A percentile compares a stretch with the other conserved stretches of the same genome.
phyloP scores from a whole-genome alignment of 2,797 vertebrate species.

The Gadopsis bispinosus region DNA sequence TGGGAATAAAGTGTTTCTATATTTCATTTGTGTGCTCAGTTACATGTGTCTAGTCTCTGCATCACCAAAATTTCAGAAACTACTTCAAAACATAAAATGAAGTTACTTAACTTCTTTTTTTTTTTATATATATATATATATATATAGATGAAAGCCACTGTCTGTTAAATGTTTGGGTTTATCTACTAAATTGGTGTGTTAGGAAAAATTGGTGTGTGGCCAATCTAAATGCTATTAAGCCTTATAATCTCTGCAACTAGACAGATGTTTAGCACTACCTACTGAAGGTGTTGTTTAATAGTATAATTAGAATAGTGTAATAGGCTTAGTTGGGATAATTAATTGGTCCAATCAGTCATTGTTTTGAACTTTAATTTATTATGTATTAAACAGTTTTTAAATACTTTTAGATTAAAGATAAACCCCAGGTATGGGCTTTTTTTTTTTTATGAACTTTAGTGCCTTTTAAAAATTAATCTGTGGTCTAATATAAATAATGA shows the following conservation, averaged over 20 bases:
- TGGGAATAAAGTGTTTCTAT: conserved; percentile 87
- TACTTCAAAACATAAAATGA: not conserved
- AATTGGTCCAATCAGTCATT: not conserved
- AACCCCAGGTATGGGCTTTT: not conserved
- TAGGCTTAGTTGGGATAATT: not conserved
- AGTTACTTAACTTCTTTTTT: not conserved
- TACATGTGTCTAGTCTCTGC: not conserved
- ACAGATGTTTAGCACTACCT: not conserved
- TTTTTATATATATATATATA: too few species aligned
- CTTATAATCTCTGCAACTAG: not conserved
- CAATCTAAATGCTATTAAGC: not conserved
- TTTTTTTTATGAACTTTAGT: too few species aligned
- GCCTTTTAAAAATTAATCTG: too few species aligned
- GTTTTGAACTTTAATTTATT: too few species aligned
- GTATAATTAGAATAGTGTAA: not conserved
- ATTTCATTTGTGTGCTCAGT: conserved; percentile 62
- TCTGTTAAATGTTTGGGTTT: not conserved
- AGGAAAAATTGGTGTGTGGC: not conserved
- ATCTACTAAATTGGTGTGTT: not conserved
- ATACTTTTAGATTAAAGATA: not conserved
- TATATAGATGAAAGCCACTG: not conserved
- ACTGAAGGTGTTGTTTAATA: not conserved
- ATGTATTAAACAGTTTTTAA: too few species aligned
- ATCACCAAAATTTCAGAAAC: not conserved
- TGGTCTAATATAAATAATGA: too few species aligned